Conservation (phyloP, 2,888 invertebrate genomes). For the Nephrotoma guestfalica region DNA sequence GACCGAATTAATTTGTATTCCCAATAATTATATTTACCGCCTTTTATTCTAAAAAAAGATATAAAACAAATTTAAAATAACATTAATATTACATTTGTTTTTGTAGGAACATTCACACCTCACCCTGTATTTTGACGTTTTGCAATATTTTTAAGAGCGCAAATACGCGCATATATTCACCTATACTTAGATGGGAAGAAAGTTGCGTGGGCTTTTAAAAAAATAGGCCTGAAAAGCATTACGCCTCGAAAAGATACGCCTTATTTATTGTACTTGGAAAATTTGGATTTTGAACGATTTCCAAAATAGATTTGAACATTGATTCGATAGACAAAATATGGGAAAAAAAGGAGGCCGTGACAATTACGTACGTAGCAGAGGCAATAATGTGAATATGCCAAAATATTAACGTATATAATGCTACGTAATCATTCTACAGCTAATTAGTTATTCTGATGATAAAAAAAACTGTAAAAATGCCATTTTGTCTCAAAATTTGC, state of each 20-base stretch:
- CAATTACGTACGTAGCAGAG: background rate
- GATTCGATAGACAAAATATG: background rate
- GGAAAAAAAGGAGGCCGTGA: background rate
- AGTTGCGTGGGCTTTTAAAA: background rate
- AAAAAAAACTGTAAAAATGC: background rate
- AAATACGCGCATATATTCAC: background rate
- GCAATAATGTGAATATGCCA: background rate
- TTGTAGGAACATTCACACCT: too few species aligned
- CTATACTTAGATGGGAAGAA: background rate
- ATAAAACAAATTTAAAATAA: too few species aligned
- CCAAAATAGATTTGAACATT: background rate
- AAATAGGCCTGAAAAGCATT: background rate
- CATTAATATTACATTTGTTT: too few species aligned
- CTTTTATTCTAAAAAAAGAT: too few species aligned
- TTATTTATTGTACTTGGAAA: background rate
- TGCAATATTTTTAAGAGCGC: background rate
- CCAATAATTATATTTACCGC: too few species aligned
- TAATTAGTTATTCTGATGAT: background rate
- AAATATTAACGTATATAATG: background rate
- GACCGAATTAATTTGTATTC: too few species aligned
- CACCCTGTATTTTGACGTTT: background rate
- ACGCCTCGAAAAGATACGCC: background rate
- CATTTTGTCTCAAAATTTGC: background rate
- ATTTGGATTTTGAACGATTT: background rate
- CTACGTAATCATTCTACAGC: background rate